Base-by-base conservation (phyloP, 2,113 vertebrate species). In the Chamaea fasciata region DNA sequence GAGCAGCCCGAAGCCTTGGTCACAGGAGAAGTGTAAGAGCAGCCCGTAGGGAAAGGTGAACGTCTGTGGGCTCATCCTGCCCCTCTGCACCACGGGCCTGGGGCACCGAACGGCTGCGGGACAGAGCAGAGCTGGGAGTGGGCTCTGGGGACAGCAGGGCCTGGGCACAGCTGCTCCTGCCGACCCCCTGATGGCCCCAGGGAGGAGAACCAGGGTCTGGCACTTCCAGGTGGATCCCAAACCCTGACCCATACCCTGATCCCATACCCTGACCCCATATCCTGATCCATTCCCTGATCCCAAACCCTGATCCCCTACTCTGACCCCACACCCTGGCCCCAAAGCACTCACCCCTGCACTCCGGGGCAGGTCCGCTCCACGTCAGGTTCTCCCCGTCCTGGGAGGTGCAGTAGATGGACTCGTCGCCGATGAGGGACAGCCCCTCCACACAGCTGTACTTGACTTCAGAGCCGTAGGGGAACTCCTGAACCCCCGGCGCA, bases 61-160 rank as follows among this genome's bases (percentile, higher is more conserved):
- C 8, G 2, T 30, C 47, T 13, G 64, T 4, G 60, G 55, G 67
- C 7, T 56, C 71, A 47, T 39, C 42, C 56, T 70, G 0, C 96
- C 97, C 31, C 94, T 90, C 47, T 35, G 13, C 31, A 97, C 15
- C 5, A 53, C 16, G 5, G 97, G 97, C 53, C 22, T 82, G 46
- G 96, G 96, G 83, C 97, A 98, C 65, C 97, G 96, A 69, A 96
- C 96, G 74, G 23, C 97, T 97, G 84, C 3, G 15, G 82, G 9
- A 75, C 71, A 89, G 62, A 83, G 81, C 15, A 6, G 77, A n/a
- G 62, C 0, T 9, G 56, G n/a, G 19, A 30, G 7, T 0, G 44
- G 82, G 39, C 6, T 5, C 31, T 18, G 56, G 71, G 47, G 12
- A 20, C 49, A 14, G 76, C 31, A 17, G 39, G 2, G 17, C 2